Base-by-base conservation (phyloP, 2,797 vertebrate genomes). In the Sciurus carolinensis region DNA sequence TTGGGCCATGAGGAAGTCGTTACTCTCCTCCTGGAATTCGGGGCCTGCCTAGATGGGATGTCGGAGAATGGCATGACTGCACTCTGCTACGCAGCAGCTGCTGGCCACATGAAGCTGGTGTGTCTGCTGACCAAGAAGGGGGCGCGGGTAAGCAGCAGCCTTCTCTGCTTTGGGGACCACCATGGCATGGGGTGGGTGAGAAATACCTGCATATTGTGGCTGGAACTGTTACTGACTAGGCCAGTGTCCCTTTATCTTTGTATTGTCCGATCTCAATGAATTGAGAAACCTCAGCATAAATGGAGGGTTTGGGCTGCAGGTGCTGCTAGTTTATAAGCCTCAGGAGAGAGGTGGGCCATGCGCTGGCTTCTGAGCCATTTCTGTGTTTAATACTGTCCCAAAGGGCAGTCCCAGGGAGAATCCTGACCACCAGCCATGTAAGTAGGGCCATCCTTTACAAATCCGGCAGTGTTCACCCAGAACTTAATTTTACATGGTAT, bases 1-100 rank as follows among this genome's bases (percentile, higher is more conserved):
- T 99, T 99, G 0, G 99, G 99, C 9, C 99, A 99, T 14, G 99
- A 99, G 98, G 99, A 99, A 97, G 99, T 99, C 86, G 99, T 99
- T 79, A 98, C 98, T 67, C 98, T 99, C 80, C 97, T 99, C 75
- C 98, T 99, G 0, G 99, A 99, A 97, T 99, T 99, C 18, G 99
- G 99, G 0, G 99, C 99, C 93, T 99, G 98, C 52, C 84, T 99
- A 54, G 99, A 99, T 11, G 99, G 99, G 47, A 95, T 98, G 57
- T 99, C 99, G 0, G 99, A 99, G 95, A 99, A 98, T 0, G 99
- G 99, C 83, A 99, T 99, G 99, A 99, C 98, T 3, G 99, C 99
- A 0, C 98, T 99, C 0, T 99, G 99, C 97, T 99, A 99, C 0
- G 99, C 99, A 0, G 99, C 99, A 0, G 99, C 99, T 44, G 99